Evolutionary conservation across 2,797 vertebrate species (phyloP).

Genomic region (Euthynnus affinis): DNA sequence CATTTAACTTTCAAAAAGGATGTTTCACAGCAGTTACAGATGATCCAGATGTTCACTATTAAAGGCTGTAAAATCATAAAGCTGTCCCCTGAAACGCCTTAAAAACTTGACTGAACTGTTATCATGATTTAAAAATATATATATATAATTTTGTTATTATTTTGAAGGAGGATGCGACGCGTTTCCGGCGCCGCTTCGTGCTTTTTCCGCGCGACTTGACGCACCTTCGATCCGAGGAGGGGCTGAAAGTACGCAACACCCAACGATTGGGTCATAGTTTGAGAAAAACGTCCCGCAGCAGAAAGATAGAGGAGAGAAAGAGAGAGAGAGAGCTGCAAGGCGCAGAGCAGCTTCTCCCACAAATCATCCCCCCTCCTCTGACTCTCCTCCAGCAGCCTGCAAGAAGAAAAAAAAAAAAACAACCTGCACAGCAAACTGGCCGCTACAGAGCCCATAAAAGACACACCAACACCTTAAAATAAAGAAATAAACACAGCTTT

Average conservation of each 20-base stretch:
- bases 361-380: background rate
- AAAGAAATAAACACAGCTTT: background rate
- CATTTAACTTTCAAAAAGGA: too few species aligned
- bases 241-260: conserved; percentile 75
- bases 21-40: too few species aligned
- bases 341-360: conserved; percentile 19
- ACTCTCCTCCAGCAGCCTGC: conserved; percentile 19
- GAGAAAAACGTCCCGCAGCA: conserved; percentile 79
- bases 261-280: conserved; percentile 78
- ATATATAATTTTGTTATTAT: too few species aligned
- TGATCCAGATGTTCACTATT: too few species aligned
- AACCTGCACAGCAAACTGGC: conserved; percentile 10
- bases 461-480: background rate
- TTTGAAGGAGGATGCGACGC: background rate
- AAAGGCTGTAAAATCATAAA: too few species aligned
- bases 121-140: too few species aligned
- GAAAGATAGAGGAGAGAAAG: conserved; percentile 22
- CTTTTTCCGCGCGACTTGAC: conserved; percentile 14
- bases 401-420: too few species aligned
- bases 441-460: too few species aligned
- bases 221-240: conserved; percentile 62
- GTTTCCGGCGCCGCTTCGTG: conserved; percentile 36
- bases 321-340: conserved; percentile 37
- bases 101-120: too few species aligned
- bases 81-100: too few species aligned